These are phyloP conservation scores for Australoheros scitulus DNA, from an alignment of 2,113 vertebrate species.

Conservation along the genomic window DNA sequence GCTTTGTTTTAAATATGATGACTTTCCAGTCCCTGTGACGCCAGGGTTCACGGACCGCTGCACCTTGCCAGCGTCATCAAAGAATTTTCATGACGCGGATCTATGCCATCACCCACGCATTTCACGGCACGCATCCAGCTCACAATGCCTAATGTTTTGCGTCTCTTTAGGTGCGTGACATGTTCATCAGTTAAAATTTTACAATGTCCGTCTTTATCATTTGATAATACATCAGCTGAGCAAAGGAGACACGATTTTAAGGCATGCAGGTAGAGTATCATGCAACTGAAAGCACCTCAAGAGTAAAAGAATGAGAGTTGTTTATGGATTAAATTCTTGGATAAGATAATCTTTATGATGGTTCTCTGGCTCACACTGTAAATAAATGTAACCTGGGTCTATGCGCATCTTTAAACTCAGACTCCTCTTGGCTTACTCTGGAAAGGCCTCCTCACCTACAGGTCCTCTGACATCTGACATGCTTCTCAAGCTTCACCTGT, in stretches of 20 bases:
- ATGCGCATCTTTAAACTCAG: not conserved
- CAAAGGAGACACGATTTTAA: not conserved
- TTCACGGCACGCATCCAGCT: not conserved
- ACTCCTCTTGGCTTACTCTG: not conserved
- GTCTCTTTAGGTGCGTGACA: not conserved
- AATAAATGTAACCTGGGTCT: not conserved
- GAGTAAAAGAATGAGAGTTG: not conserved
- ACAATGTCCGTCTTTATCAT: not conserved
- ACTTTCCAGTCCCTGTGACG: not conserved
- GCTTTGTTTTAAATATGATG: not conserved
- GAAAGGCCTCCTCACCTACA: slow-evolving; percentile 13
- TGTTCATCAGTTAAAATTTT: slow-evolving; percentile 6
- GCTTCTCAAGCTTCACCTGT: slow-evolving; percentile 47
- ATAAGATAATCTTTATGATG: not conserved
- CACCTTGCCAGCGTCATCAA: not conserved
- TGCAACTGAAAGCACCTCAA: not conserved
- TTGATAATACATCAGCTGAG: slow-evolving; percentile 2
- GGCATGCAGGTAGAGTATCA: not conserved
- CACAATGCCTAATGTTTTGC: not conserved
- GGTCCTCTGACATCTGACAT: slow-evolving; percentile 17
- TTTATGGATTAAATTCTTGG: not conserved
- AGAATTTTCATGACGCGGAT: not conserved
- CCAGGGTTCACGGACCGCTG: not conserved
- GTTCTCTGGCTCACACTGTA: not conserved
- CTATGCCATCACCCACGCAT: not conserved